Percentiles rank a stretch among this genome's conserved stretches.
Evolutionary conservation across 2,888 invertebrate genomes (phyloP).

Genomic region (Molorchus minor): DNA sequence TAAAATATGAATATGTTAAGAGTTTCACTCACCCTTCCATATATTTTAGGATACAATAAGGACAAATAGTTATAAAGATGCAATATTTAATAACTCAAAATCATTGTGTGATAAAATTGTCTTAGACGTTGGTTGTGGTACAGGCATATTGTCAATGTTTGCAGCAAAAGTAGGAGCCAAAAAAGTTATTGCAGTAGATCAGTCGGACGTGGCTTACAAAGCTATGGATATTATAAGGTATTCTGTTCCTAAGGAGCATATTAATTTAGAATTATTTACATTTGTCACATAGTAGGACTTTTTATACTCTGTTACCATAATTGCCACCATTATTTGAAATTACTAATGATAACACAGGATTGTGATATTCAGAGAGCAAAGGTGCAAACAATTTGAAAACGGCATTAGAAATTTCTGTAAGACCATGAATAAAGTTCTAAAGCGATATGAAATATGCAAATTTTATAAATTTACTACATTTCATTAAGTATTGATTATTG

Average conservation of each 20-base stretch:
- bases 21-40: not conserved
- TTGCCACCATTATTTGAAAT: not conserved
- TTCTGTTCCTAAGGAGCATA: conserved; percentile 29
- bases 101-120: conserved; percentile 80
- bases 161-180: conserved; percentile 93
- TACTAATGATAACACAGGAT: too few relatives aligned
- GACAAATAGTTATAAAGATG: conserved; percentile 87
- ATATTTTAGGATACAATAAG: conserved; percentile 76
- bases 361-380: too few relatives aligned
- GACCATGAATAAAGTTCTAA: too few relatives aligned
- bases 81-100: conserved; percentile 78
- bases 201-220: conserved; percentile 94
- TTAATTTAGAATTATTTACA: conserved; percentile 6
- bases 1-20: not conserved
- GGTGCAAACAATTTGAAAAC: too few relatives aligned
- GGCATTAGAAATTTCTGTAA: too few relatives aligned
- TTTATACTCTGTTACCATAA: not conserved
- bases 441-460: too few relatives aligned
- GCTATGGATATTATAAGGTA: conserved; percentile 94
- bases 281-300: not conserved
- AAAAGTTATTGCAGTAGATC: conserved; percentile 92
- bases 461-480: too few relatives aligned
- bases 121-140: conserved; percentile 97
- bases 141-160: conserved; percentile 98
- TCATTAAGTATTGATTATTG: too few relatives aligned